Percentiles rank a stretch among this genome's conserved stretches.
Conservation (phyloP, 2,113 vertebrate genomes). For the Lepus timidus region DNA sequence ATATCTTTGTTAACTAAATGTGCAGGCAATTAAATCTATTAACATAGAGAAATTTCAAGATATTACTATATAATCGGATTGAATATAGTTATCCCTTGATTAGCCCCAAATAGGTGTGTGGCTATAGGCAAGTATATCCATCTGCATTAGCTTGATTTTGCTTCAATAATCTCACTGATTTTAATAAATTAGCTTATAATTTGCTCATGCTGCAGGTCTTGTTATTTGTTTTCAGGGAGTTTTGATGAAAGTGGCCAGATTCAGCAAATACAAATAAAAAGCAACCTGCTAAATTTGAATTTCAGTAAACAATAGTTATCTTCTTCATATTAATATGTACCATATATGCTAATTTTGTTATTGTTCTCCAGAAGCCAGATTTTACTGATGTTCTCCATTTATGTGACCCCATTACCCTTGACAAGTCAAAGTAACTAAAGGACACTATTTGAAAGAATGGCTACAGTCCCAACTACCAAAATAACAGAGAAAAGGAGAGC, state of each 20-base stretch:
- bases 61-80: not conserved
- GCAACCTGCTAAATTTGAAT: not conserved
- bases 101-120: not conserved
- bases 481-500: accelerated
- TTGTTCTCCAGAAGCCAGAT: not conserved
- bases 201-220: not conserved
- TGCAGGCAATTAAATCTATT: not conserved
- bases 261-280: slow-evolving; percentile 21
- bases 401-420: not conserved
- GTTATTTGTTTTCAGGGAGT: accelerated
- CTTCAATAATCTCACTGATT: not conserved
- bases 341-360: not conserved
- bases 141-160: not conserved
- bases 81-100: not conserved
- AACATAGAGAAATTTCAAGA: not conserved
- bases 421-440: not conserved
- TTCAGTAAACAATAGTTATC: not conserved
- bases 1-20: not conserved
- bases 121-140: not conserved
- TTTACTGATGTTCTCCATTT: not conserved
- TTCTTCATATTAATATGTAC: not conserved
- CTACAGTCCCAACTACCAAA: not conserved
- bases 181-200: not conserved
- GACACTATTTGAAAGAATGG: not conserved
- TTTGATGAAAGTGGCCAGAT: not conserved